Base-by-base conservation (phyloP, 2,113 vertebrate genomes). In the Salvelinus fontinalis region DNA sequence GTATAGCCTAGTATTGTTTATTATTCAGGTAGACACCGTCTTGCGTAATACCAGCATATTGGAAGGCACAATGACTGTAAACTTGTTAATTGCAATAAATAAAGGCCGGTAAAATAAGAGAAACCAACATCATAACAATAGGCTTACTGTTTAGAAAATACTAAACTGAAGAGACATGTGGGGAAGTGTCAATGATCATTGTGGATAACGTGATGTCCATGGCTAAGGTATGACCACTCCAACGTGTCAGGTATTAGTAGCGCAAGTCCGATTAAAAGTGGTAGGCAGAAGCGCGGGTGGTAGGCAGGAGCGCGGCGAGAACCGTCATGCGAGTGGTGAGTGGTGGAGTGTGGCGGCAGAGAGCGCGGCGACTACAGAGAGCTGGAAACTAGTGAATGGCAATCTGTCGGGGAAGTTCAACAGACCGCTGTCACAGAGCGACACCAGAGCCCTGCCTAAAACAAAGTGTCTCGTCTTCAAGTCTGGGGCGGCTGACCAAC, bases 241-340 rank as follows among this genome's bases (percentile, higher is more conserved):
- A 82, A 88, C 90, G 91, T 90, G 93, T 93, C 94, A 92, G 93
- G 94, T 91, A 90, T 94, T 93, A 92, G 90, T 91, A 91, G 85
- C 84, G 91, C 92, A 91, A 87, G 92, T 86, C 93, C 90, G 92
- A 92, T 94, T 92, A 91, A 90, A 90, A 87, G 93, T 92, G 90
- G 93, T 93, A 92, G 93, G 93, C 90, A 91, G 92, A 83, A 87
- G 88, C 92, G 92, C 92, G 71, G 92, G 93, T 92, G 90, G 93
- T 93, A 92, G 93, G 93, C 90, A 91, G 92, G 84, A 87, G 87
- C 92, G 92, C 92, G 71, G 92, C 81, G 88, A 88, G 87, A 84
- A 85, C 90, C 84, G 87, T 89, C 87, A 87, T 84, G 91, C 87
- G 88, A 92, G 88, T 89, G 84, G 69, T 68, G 86, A 44, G 39